Evolutionary conservation across 1,140 invertebrate genomes (phyloP).

Genomic region (Ylistrum balloti): DNA sequence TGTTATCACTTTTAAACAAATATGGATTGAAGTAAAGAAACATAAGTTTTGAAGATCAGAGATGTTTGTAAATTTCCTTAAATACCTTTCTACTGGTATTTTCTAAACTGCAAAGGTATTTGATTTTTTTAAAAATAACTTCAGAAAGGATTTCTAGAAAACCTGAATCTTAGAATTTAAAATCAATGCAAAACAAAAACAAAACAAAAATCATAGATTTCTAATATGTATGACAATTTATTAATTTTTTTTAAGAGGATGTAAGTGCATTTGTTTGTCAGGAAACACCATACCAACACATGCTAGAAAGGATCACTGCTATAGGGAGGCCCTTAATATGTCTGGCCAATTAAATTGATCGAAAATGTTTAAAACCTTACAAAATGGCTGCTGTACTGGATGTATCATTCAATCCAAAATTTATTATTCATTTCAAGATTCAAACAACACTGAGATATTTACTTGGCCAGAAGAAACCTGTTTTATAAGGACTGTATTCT

Average conservation of each 20-base stretch:
- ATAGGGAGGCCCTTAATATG: background rate
- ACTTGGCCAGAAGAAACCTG: background rate
- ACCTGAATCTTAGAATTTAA: too few relatives aligned
- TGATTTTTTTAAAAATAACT: too few relatives aligned
- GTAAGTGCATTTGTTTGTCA: background rate
- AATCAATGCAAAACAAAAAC: too few relatives aligned
- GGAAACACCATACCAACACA: background rate
- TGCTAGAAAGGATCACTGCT: background rate
- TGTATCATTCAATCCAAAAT: background rate
- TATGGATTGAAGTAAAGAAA: background rate
- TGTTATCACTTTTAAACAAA: background rate
- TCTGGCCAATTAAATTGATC: slow-evolving; percentile 20
- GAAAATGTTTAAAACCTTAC: background rate
- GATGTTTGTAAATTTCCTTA: too few relatives aligned
- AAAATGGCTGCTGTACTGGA: background rate
- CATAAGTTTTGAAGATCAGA: background rate
- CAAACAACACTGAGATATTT: background rate
- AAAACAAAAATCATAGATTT: too few relatives aligned
- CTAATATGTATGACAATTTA: too few relatives aligned
- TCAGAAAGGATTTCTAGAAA: too few relatives aligned
- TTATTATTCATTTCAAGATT: background rate
- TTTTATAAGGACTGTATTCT: background rate
- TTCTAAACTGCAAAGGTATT: too few relatives aligned
- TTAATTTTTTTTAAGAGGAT: background rate
- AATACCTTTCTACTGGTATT: too few relatives aligned